These are phyloP conservation scores for Oscheius sp. DNA, from an alignment of 2,888 invertebrate genomes.

Conservation along the genomic window DNA sequence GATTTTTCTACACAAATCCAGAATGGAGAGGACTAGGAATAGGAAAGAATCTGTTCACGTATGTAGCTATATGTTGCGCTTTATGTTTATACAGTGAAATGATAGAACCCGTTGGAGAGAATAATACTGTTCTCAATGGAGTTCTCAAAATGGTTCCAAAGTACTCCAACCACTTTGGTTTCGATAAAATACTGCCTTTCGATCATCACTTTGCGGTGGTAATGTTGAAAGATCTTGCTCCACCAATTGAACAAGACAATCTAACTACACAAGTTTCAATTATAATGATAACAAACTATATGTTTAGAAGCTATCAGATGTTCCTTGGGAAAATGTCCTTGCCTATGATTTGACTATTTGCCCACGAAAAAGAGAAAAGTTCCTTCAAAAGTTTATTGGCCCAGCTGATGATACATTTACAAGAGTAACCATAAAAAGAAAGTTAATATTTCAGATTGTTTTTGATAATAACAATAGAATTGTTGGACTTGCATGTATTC, in stretches of 20 bases:
- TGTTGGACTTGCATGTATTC: conserved; percentile 39
- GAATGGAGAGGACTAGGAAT: conserved; percentile 36
- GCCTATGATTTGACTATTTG: conserved; percentile 41
- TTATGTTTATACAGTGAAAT: conserved; percentile 14
- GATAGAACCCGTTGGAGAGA: conserved; percentile 40
- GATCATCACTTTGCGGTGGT: conserved; percentile 35
- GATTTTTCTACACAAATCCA: conserved; percentile 35
- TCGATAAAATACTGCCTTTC: conserved; percentile 33
- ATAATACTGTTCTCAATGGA: conserved; percentile 34
- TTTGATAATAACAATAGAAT: conserved; percentile 33
- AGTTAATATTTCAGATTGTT: conserved; percentile 28
- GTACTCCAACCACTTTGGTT: conserved; percentile 37
- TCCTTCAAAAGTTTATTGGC: conserved; percentile 36
- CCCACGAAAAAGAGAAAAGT: conserved; percentile 32
- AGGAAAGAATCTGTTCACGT: conserved; percentile 34
- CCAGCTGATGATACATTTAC: conserved; percentile 36
- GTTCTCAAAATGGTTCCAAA: conserved; percentile 39
- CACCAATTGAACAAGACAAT: conserved; percentile 29
- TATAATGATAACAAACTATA: not conserved
- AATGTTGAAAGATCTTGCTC: conserved; percentile 32
- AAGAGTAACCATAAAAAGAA: conserved; percentile 17
- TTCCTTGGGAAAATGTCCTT: conserved; percentile 34
- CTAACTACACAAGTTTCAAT: conserved; percentile 24
- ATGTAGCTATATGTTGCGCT: not conserved
- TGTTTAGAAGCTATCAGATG: conserved; percentile 34